Base-by-base conservation (phyloP, 2,888 invertebrate species). In the Lydus trimaculatus region DNA sequence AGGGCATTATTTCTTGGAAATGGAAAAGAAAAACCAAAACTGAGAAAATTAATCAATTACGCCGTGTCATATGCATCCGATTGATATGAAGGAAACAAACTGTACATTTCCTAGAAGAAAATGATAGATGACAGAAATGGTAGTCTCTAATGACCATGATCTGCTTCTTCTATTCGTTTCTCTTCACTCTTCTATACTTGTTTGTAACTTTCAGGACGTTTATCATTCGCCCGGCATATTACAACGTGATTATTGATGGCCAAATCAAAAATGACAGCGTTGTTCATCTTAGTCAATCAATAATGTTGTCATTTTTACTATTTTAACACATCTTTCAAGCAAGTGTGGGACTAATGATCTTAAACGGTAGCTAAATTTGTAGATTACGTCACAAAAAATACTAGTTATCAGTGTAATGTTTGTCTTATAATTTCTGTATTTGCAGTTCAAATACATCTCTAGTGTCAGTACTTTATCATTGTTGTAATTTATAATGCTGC, bases 261-360 rank as follows among this genome's bases (percentile, higher is more conserved):
- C 82, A 81, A 83, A 84, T 84, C 83, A 82, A 81, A 82, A 83
- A 83, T 83, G 83, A 82, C 84, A 82, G 81, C 76, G 81, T 76
- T 82, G 83, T 84, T 83, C 83, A 82, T 84, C 84, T 82, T 82
- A 80, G 83, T 83, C 83, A 82, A 76, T 82, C 82, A 81, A 77
- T 80, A 52, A 11, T 52, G 52, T 23, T 52, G n/a, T 0, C 17
- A 11, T 33, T 33, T 7, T 33, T 33, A 11, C 7, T 33, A 33
- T 33, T 43, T n/a, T 56, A 56, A 5, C 20, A 77, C 80, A 76
- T 75, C 73, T 75, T 75, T 75, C 73, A 71, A 72, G 72, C 74
- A 69, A 73, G 73, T 25, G 75, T 75, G 73, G 69, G 76, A 72
- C 80, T 83, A 83, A 83, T 82, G 82, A 82, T 80, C 78, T 74